phyloP scores from a whole-genome alignment of 1,140 invertebrate species.

The Drosophila auraria region DNA sequence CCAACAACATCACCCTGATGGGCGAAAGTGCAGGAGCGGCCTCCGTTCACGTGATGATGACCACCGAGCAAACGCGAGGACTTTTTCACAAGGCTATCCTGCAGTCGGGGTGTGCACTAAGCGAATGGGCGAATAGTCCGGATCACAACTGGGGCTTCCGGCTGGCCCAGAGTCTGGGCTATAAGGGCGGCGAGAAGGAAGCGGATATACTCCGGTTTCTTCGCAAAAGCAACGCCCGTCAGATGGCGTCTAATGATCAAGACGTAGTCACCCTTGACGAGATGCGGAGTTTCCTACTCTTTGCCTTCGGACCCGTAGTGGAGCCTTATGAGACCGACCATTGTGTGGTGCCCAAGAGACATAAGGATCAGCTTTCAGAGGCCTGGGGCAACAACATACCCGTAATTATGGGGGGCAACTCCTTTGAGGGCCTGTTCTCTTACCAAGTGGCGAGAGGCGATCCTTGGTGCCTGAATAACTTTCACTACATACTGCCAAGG shows the following conservation, averaged over 20 bases:
- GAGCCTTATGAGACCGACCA: conserved; percentile 71
- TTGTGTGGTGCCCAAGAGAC: conserved; percentile 65
- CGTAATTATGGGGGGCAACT: conserved; percentile 84
- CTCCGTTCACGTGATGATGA: conserved; percentile 86
- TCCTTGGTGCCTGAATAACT: conserved; percentile 53
- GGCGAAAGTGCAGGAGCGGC: conserved; percentile 86
- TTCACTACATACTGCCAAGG: conserved; percentile 60
- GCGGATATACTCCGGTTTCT: conserved; percentile 62
- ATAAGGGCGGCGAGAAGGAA: conserved; percentile 66
- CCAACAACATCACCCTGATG: conserved; percentile 85
- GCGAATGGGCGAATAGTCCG: conserved; percentile 77
- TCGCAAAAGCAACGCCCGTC: conserved; percentile 69
- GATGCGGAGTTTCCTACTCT: conserved; percentile 44
- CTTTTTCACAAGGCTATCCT: conserved; percentile 85
- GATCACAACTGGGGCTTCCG: conserved; percentile 57
- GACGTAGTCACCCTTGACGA: conserved; percentile 60
- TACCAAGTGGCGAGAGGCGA: conserved; percentile 47
- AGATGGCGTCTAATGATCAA: conserved; percentile 86
- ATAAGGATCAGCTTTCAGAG: conserved; percentile 46
- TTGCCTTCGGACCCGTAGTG: conserved; percentile 67
- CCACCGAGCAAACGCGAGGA: conserved; percentile 85
- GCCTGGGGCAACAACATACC: conserved; percentile 85
- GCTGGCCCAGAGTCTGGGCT: conserved; percentile 66
- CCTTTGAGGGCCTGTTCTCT: conserved; percentile 73
- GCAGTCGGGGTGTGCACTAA: conserved; percentile 86